Evolutionary conservation across 2,888 invertebrate species (phyloP).

Genomic region (Lathronympha strigana): DNA sequence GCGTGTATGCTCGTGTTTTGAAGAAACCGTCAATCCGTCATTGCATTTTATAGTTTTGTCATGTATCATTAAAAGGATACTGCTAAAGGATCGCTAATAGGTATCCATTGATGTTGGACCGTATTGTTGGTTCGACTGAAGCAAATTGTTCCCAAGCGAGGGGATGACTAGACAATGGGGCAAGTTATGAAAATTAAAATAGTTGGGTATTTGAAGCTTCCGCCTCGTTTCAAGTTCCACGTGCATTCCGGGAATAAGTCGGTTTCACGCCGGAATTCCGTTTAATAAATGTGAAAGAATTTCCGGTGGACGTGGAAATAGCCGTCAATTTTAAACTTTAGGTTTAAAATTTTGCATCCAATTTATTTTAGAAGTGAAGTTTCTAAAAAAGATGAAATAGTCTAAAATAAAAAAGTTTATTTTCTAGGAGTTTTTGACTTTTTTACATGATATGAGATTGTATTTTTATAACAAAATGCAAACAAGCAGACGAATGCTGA

Average conservation of each 20-base stretch:
- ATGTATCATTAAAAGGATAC: no score
- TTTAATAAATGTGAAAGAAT: slow-evolving; percentile 7
- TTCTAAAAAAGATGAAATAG: no score
- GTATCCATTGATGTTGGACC: no score
- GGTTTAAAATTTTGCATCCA: neutral
- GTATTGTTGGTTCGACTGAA: neutral
- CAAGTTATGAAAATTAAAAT: slow-evolving; percentile 29
- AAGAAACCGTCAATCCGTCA: no score
- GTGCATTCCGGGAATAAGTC: slow-evolving; percentile 2
- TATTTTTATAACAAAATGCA: neutral
- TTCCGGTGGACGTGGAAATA: neutral
- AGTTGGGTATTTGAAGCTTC: slow-evolving; percentile 12
- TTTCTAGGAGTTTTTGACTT: no score
- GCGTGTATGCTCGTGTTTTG: no score
- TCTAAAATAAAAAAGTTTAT: no score
- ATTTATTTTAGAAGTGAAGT: neutral
- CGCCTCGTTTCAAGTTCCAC: slow-evolving; percentile 16
- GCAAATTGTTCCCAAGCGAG: neutral
- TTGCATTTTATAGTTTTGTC: no score
- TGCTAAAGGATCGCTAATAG: no score
- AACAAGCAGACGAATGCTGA: no score
- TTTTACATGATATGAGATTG: no score
- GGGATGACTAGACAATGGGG: neutral
- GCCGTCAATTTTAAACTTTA: neutral
- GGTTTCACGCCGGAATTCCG: neutral